A percentile compares a stretch with the other conserved stretches of the same genome.
These are phyloP conservation scores for Drosophila atripex DNA, from an alignment of 2,888 invertebrate species.

Conservation along the genomic window DNA sequence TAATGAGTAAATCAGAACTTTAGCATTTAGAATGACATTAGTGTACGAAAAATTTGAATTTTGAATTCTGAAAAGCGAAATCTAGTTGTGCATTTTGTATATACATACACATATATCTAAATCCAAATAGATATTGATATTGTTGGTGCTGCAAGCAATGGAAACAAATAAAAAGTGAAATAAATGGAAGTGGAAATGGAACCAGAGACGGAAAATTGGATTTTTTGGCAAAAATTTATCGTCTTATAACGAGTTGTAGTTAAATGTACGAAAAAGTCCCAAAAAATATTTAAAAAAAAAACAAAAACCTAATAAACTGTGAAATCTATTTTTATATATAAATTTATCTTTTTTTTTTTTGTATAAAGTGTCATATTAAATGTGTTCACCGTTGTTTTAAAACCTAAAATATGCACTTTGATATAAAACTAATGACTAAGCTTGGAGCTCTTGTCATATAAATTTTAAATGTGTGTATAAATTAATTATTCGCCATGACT, in stretches of 20 bases:
- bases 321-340: constrained; percentile 61
- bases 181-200: constrained; percentile 23
- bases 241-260: constrained; percentile 43
- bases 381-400: not conserved
- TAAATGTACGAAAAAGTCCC: too few relatives aligned
- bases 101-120: constrained; percentile 58
- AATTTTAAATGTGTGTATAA: not conserved
- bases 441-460: not conserved
- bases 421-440: not conserved
- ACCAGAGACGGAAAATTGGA: constrained; percentile 18
- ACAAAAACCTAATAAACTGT: constrained; percentile 24
- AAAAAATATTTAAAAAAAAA: not conserved
- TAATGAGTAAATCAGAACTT: constrained; percentile 46
- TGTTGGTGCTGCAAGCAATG: constrained; percentile 75
- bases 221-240: constrained; percentile 48
- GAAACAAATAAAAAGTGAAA: constrained; percentile 50
- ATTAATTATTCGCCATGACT: not conserved
- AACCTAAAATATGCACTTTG: not conserved
- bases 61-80: constrained; percentile 67
- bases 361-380: not conserved
- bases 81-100: constrained; percentile 76
- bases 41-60: constrained; percentile 59
- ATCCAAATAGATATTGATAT: constrained; percentile 56
- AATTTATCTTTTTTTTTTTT: constrained; percentile 9
- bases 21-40: constrained; percentile 63